Conservation (phyloP, 2,113 vertebrate genomes). For the Plecturocebus donacophilus region DNA sequence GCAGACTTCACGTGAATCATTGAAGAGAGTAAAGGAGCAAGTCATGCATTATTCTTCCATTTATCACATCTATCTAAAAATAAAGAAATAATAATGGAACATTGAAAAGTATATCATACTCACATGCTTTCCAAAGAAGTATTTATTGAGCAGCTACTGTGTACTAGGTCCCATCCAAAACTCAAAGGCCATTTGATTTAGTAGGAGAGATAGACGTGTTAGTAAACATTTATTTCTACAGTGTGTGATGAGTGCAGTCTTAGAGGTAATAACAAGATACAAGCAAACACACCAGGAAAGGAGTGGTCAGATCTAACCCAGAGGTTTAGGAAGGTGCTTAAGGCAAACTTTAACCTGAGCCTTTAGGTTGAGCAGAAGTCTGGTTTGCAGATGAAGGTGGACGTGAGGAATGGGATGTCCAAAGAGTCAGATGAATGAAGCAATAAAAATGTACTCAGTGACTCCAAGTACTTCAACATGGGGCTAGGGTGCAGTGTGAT, state of each 20-base stretch:
- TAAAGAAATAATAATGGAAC: background rate
- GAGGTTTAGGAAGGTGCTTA: background rate
- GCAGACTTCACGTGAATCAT: background rate
- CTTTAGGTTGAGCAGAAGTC: background rate
- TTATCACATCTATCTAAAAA: background rate
- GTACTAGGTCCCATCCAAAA: background rate
- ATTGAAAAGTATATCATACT: background rate
- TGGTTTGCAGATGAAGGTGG: background rate
- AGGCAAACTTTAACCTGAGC: background rate
- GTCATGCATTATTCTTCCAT: background rate
- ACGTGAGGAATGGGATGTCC: background rate
- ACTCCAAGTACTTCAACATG: background rate
- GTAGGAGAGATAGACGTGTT: background rate
- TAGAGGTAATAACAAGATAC: background rate
- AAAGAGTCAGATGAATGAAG: background rate
- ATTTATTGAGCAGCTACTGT: background rate
- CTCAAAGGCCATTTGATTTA: background rate
- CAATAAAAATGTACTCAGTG: background rate
- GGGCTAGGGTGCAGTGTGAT: no score
- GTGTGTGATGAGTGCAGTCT: background rate
- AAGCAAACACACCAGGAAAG: background rate
- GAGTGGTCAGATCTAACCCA: background rate
- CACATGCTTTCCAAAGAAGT: background rate
- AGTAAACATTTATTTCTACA: background rate
- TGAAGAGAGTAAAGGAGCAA: background rate